Base-by-base conservation (phyloP, 1,140 invertebrate genomes). In the Arion vulgaris region DNA sequence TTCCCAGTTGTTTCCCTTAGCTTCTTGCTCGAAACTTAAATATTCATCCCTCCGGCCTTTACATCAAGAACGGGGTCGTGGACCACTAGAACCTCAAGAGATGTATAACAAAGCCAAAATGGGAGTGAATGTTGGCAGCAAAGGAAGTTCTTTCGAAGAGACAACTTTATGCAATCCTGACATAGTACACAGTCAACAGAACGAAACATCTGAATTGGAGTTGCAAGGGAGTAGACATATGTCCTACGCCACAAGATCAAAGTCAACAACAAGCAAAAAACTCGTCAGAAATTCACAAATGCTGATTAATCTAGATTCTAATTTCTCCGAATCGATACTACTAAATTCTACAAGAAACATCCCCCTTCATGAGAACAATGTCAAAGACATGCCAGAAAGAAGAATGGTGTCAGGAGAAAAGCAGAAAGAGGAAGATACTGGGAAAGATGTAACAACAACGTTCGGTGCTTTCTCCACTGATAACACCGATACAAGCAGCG, bases 1-100 rank as follows among this genome's bases (percentile, higher is more conserved):
- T 51, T 26, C 72, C 32, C 79, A 74, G 83, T 83, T 0, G 77
- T 38, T 32, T 68, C 34, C n/a, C n/a, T n/a, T n/a, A n/a, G n/a
- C n/a, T n/a, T n/a, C n/a, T n/a, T n/a, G n/a, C n/a, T n/a, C n/a
- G n/a, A n/a, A n/a, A 51, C 34, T 41, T 66, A 28, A 38, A 57
- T 23, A 38, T 11, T 7, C 34, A 32, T 23, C 1, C 26, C 9
- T 26, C 17, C 38, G 36, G 32, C 4, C 9, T 19, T 36, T n/a
- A 41, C 34, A 23, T 66, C 17, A 1, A 23, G 32, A 77, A 77
- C 26, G 1, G 5, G 17, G 32, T 77, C 7, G 2, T 17, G 26
- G 17, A 11, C 11, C 71, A 53, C 41, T 17, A 45, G n/a, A n/a
- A n/a, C n/a, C 36, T 39, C 19, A 41, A 38, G 23, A 28, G 11